These are phyloP conservation scores for Noctua fimbriata DNA, from an alignment of 2,888 invertebrate genomes.

Conservation along the genomic window DNA sequence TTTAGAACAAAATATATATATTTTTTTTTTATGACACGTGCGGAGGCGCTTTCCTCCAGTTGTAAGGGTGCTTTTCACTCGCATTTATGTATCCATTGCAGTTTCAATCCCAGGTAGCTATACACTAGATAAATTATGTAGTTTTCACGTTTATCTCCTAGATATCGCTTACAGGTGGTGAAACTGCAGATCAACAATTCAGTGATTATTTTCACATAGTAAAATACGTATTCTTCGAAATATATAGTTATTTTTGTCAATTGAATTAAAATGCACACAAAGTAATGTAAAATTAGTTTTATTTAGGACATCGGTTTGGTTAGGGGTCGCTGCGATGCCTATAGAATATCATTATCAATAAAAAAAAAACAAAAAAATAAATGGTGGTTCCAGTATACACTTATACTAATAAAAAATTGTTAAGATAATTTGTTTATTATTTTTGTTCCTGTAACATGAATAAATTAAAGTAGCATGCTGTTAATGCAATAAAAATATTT, in stretches of 20 bases:
- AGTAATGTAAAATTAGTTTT: conserved; percentile 65
- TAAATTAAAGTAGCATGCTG: conserved; percentile 18
- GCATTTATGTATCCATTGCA: conserved; percentile 57
- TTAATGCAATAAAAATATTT: conserved; percentile 12
- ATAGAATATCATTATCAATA: conserved; percentile 66
- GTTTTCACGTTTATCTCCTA: conserved; percentile 59
- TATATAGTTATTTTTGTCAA: conserved; percentile 38
- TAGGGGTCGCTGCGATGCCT: conserved; percentile 66
- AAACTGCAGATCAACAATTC: conserved; percentile 44
- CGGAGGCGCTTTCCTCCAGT: conserved; percentile 31
- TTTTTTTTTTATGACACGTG: conserved; percentile 50
- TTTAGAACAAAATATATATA: conserved; percentile 43
- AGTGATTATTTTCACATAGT: conserved; percentile 38
- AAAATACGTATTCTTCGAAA: conserved; percentile 44
- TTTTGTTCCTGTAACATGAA: conserved; percentile 11
- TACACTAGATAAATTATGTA: conserved; percentile 52
- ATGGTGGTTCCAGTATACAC: conserved; percentile 75
- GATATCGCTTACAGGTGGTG: conserved; percentile 68
- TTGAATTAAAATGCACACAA: conserved; percentile 64
- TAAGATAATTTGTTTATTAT: conserved; percentile 66
- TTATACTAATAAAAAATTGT: conserved; percentile 73
- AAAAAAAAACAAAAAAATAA: conserved; percentile 61
- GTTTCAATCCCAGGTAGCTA: conserved; percentile 50
- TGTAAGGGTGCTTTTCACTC: conserved; percentile 62
- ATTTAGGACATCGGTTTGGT: conserved; percentile 76